Base-by-base conservation (phyloP, 2,113 vertebrate species). In the Nyctereutes procyonoides region DNA sequence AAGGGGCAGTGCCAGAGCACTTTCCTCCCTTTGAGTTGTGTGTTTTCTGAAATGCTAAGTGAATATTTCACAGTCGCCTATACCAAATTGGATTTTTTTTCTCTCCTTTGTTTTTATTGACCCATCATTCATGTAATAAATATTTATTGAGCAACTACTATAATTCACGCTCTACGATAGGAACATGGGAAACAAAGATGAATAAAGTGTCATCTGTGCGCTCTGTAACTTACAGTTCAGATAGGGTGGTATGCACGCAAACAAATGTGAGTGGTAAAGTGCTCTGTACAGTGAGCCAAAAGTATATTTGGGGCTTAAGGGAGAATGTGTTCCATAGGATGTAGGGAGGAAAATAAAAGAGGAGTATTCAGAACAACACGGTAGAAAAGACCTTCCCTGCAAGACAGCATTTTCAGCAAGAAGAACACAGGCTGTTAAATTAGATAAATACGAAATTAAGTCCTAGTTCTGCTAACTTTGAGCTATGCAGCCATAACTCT, bases 91-190 rank as follows among this genome's bases (percentile, higher is more conserved):
- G 60, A 58, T 79, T 53, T 38, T 88, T 77, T 73, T 19, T 14
- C 7, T 43, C 43, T 6, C 32, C 10, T 96, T 56, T 90, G 77
- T 22, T 95, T 92, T 96, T 82, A 88, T 90, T 97, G 35, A 96
- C 28, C 74, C 76, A 73, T 95, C 17, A 96, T 81, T 90, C 26
- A n/a, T 55, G 19, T 22, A 17, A 92, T 93, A 96, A 86, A 96
- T 96, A 97, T 92, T 96, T 97, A 92, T 90, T 60, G 48, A 96
- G 60, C 58, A 88, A 48, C 93, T 95, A 69, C 55, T 88, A 56
- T 77, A 92, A 96, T 81, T 62, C 63, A 35, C 67, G 35, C 8
- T 62, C 24, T 67, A 20, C 26, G 7, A 16, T 73, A 73, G 60
- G 38, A 95, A 90, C 12, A 56, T 55, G 48, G 48, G 74, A 90